Percentiles rank a stretch among this genome's conserved stretches.
phyloP scores from a whole-genome alignment of 2,797 vertebrate species.

The Tachyglossus aculeatus region DNA sequence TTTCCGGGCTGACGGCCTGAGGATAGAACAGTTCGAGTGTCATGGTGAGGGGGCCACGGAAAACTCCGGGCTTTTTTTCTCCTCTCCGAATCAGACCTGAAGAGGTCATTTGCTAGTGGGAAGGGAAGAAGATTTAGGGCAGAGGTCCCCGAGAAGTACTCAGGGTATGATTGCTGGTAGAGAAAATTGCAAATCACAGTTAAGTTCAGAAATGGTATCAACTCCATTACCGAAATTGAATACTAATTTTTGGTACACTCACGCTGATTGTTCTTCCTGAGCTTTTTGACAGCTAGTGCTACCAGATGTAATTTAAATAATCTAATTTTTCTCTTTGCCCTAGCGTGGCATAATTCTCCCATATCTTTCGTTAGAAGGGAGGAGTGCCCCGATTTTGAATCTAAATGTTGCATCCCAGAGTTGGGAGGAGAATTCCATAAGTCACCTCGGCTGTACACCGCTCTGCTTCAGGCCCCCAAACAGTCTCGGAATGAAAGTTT shows the following conservation, averaged over 20 bases:
- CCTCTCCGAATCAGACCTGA: conserved; percentile 50
- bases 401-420: neutral
- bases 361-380: conserved; percentile 32
- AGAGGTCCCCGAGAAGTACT: conserved; percentile 43
- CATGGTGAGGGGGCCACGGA: conserved; percentile 15
- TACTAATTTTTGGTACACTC: conserved; percentile 36
- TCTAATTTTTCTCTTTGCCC: neutral
- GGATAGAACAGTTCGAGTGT: conserved; percentile 38
- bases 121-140: conserved; percentile 52
- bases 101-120: conserved; percentile 47
- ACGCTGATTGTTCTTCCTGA: conserved; percentile 29
- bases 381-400: conserved; percentile 20
- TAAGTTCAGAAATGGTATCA: conserved; percentile 43
- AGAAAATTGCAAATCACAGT: conserved; percentile 43
- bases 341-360: conserved; percentile 22
- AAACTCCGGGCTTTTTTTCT: conserved; percentile 25
- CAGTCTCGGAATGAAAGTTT: neutral
- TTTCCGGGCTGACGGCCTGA: conserved; percentile 18
- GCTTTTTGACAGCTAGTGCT: conserved; percentile 35
- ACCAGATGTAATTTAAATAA: conserved; percentile 34
- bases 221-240: conserved; percentile 37
- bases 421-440: conserved; percentile 12
- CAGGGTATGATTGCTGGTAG: conserved; percentile 37
- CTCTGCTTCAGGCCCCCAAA: neutral
- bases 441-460: neutral